Evolutionary conservation across 2,888 invertebrate species (phyloP).

Genomic region (Hemithea aestivaria): DNA sequence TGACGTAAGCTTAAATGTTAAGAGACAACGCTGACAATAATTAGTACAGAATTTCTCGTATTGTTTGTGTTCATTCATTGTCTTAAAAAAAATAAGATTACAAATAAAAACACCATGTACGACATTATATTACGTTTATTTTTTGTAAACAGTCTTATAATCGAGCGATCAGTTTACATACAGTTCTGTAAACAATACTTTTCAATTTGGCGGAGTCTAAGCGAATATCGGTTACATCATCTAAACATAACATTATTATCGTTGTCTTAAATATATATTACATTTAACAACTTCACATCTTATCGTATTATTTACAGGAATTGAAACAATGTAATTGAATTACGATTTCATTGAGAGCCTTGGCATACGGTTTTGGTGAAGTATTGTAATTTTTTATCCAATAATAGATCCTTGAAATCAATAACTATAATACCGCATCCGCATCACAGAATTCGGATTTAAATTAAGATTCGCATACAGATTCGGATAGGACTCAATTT

Average conservation of each 20-base stretch:
- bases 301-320: conserved; percentile 65
- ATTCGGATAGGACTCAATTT: too few relatives aligned
- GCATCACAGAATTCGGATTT: too few relatives aligned
- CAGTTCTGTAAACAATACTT: conserved; percentile 56
- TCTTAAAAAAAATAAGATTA: too few relatives aligned
- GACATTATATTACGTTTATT: conserved; percentile 52
- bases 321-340: conserved; percentile 66
- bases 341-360: conserved; percentile 37
- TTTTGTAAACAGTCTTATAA: conserved; percentile 77
- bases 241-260: conserved; percentile 50
- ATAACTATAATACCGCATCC: too few relatives aligned
- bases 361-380: too few relatives aligned
- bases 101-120: conserved; percentile 22
- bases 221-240: conserved; percentile 63
- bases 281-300: conserved; percentile 45
- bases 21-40: too few relatives aligned
- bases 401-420: too few relatives aligned
- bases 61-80: too few relatives aligned
- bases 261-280: conserved; percentile 48
- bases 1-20: too few relatives aligned
- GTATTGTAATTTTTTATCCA: too few relatives aligned
- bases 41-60: too few relatives aligned
- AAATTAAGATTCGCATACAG: too few relatives aligned
- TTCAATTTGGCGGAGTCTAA: conserved; percentile 71
- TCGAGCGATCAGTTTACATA: conserved; percentile 66